phyloP scores from a whole-genome alignment of 1,140 invertebrate genomes.

The Sweltsa coloradensis region DNA sequence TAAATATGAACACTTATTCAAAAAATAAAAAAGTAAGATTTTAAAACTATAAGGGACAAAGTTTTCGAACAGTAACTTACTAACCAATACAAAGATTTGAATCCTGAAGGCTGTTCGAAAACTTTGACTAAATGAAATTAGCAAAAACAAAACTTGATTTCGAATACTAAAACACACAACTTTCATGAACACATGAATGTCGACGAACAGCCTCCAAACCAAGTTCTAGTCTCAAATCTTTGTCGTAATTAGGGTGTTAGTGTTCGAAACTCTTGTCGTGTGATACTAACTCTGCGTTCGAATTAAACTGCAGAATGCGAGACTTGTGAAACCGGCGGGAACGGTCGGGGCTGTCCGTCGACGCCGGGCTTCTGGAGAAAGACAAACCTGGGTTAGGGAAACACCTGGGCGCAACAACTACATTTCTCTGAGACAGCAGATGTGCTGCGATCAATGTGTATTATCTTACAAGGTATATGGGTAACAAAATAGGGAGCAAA shows the following conservation, averaged over 20 bases:
- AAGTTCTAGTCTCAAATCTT: conserved; percentile 7
- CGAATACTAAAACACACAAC: neutral
- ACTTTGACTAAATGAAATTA: conserved; percentile 33
- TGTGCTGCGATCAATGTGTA: too few species aligned
- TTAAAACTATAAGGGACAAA: conserved; percentile 13
- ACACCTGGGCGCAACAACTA: too few species aligned
- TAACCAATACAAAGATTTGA: conserved; percentile 14
- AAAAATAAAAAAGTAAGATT: conserved; percentile 17
- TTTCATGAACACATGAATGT: conserved; percentile 5
- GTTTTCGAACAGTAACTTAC: conserved; percentile 34
- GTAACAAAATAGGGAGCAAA: too few species aligned
- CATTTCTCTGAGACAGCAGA: too few species aligned
- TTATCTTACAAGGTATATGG: too few species aligned
- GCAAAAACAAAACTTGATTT: conserved; percentile 1
- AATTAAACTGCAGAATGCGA: conserved; percentile 75
- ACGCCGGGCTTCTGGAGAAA: conserved; percentile 38
- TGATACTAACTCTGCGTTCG: conserved; percentile 67
- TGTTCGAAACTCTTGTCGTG: conserved; percentile 13
- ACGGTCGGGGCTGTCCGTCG: conserved; percentile 64
- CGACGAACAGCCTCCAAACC: conserved; percentile 49
- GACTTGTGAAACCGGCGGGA: conserved; percentile 76
- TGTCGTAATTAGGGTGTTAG: neutral
- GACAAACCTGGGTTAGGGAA: conserved; percentile 25
- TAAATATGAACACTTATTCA: conserved; percentile 32
- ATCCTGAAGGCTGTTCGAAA: conserved; percentile 59